Evolutionary conservation across 2,888 invertebrate genomes (phyloP), one percentile per base, ranked within the genome.

Genomic region (Meganola albula): DNA sequence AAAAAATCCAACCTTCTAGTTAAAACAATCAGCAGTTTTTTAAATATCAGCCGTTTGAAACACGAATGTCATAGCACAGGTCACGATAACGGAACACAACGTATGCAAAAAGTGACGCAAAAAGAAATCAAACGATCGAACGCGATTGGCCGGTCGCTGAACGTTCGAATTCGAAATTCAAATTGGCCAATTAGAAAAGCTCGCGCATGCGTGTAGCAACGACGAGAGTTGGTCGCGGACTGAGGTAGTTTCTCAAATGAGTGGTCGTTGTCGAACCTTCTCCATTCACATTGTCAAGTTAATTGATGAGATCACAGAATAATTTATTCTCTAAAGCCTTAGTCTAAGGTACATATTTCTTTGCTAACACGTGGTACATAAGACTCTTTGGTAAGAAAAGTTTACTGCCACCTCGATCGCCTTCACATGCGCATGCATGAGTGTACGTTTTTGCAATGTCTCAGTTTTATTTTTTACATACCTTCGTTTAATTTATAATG

Each of bases 341-440:
- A 0, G 0, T 0, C 4, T 25, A 48, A 41, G 31, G 34, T 40
- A 11, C 11, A 27, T 44, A 37, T 55, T 48, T 26, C 16, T 1
- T 11, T 34, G 36, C n/a, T 12, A 2, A 0, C 12, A 18, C 18
- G 33, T 37, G 44, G 44, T 37, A 18, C 23, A 58, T 71, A 55
- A 4, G 49, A 14, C 55, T 16, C 65, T 72, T 60, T 49, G 10
- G 9, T 8, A 34, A 22, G 16, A 27, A 24, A 43, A 44, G 57
- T 31, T 45, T 53, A 65, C 62, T 74, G 71, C 68, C 74, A 80
- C 78, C 76, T 82, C 68, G 71, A 61, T 82, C 63, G 74, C 82
- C 82, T 80, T 82, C 78, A 74, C 66, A 77, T 79, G 77, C 74
- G 74, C 78, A 68, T 59, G 74, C 78, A 68, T 59, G 76, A 77